Evolutionary conservation across 2,888 invertebrate genomes (phyloP), one percentile per base, ranked within the genome.

Genomic region (Thereva nobilitata): DNA sequence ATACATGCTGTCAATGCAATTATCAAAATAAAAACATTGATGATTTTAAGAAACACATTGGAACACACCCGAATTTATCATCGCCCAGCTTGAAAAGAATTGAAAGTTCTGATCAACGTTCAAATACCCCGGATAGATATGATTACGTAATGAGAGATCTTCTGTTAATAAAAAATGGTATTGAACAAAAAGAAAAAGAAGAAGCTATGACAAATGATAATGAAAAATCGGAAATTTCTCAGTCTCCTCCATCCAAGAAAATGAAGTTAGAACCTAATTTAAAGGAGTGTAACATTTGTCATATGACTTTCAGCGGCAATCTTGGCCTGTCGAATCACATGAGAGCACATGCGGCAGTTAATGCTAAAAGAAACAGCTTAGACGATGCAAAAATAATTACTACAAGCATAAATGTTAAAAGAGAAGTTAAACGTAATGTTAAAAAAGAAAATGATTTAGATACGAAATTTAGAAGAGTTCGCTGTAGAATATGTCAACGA

Each of bases 91-190:
- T 23, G 23, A 12, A 3, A 4, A 47, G 5, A 2, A 10, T 5
- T 5, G 12, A 47, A 12, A 47, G 12, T 47, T 12, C 47, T 12
- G 23, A 47, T 47, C 42, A 63, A 9, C n/a, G 42, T 34, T 4
- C 64, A 37, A 64, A 35, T 10, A 12, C 12, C 1, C 8, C 77
- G 3, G 78, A 77, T 23, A 77, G 80, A 7, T 80, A 78, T 67
- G 80, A 79, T 71, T 79, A 80, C 71, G 79, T 80, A 53, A 79
- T 79, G 79, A 80, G 80, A 74, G 80, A 79, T 72, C 70, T 79
- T 67, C 76, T 79, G 75, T 79, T 79, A 50, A 80, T 80, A 72
- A 79, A 78, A 68, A 79, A 72, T 6, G 68, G 54, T 67, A 37
- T 73, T 73, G 76, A 75, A 53, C 76, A 76, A 9, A 76, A 76